Conservation (phyloP, 2,113 vertebrate species). For the Ictalurus punctatus region DNA sequence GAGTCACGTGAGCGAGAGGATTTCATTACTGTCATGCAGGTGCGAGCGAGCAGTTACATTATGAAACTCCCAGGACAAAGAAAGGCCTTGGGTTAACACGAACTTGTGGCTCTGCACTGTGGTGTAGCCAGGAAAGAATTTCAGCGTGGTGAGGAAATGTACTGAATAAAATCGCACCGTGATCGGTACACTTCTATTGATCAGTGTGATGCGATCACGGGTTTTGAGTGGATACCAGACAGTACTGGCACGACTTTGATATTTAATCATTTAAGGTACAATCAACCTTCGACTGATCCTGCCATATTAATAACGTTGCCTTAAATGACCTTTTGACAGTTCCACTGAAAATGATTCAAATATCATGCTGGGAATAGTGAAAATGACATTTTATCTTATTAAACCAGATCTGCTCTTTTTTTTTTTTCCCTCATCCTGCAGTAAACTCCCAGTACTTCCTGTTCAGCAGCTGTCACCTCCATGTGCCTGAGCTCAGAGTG, state of each 20-base stretch:
- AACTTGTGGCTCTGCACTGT: background rate
- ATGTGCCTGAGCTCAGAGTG: background rate
- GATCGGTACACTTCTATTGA: background rate
- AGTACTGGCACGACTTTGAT: background rate
- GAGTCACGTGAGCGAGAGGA: background rate
- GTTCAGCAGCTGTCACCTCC: background rate
- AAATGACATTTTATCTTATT: background rate
- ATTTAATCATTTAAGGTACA: background rate
- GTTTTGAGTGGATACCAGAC: background rate
- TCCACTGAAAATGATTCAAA: background rate
- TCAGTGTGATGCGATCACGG: background rate
- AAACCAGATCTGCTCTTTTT: background rate
- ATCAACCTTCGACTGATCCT: background rate
- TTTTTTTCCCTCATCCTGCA: background rate
- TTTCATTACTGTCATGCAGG: background rate
- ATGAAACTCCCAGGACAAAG: background rate
- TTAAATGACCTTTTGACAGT: background rate
- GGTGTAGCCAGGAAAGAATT: background rate
- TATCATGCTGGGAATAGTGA: background rate
- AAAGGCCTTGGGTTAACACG: background rate
- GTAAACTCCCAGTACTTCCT: background rate
- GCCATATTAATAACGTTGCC: background rate
- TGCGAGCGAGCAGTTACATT: background rate
- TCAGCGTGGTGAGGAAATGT: background rate
- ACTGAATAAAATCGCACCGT: background rate